A percentile compares a stretch with the other conserved stretches of the same genome.
Conservation (phyloP, 2,888 invertebrate species). For the Drosophila phalerata region DNA sequence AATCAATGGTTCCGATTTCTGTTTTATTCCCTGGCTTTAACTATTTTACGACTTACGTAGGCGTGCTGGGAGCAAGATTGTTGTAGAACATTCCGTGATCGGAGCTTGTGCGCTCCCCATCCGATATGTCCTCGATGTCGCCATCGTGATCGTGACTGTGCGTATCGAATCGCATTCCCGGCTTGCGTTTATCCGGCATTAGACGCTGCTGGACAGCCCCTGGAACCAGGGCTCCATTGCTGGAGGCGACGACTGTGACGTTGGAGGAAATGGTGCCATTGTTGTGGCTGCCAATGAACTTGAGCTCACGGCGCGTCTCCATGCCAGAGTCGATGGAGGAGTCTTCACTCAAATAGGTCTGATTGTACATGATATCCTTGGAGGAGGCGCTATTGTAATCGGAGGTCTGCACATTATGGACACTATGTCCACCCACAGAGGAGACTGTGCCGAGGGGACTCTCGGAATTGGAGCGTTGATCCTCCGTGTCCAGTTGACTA, state of each 20-base stretch:
- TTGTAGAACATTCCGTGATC: constrained; percentile 92
- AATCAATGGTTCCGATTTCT: background rate
- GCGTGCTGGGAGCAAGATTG: constrained; percentile 85
- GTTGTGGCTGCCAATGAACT: constrained; percentile 83
- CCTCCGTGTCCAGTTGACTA: constrained; percentile 87
- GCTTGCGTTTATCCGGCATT: constrained; percentile 83
- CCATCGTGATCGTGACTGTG: constrained; percentile 92
- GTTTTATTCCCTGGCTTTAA: too few species aligned
- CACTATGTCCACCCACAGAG: constrained; percentile 76
- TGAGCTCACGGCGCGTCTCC: constrained; percentile 84
- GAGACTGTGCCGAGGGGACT: constrained; percentile 84
- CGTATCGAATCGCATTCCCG: constrained; percentile 87
- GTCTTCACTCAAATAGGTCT: constrained; percentile 89
- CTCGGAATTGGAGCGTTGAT: constrained; percentile 84
- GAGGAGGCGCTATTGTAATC: constrained; percentile 86
- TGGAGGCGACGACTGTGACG: constrained; percentile 51
- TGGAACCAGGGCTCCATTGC: constrained; percentile 55
- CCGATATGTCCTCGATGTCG: constrained; percentile 94
- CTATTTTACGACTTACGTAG: constrained; percentile 80
- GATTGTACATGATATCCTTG: constrained; percentile 87
- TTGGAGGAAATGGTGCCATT: constrained; percentile 71
- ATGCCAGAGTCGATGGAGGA: constrained; percentile 93
- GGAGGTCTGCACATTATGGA: constrained; percentile 84
- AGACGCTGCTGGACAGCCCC: constrained; percentile 60
- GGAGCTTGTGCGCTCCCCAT: constrained; percentile 92